These are phyloP conservation scores for Balanococcus diminutus DNA, from an alignment of 2,888 invertebrate genomes.

Conservation along the genomic window DNA sequence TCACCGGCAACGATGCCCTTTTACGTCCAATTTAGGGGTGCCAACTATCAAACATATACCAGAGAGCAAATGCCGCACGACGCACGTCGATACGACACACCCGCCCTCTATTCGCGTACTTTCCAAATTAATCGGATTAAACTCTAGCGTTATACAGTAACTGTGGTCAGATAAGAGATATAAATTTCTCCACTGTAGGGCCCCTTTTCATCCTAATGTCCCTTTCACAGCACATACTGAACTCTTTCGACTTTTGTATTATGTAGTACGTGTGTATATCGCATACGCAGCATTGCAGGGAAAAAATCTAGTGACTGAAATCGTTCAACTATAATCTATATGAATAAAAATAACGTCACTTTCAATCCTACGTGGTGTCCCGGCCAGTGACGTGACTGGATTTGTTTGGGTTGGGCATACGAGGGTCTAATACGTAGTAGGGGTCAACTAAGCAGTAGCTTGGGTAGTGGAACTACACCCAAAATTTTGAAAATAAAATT, in stretches of 20 bases:
- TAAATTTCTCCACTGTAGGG: neutral
- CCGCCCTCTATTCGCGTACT: neutral
- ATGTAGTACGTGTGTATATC: too few relatives aligned
- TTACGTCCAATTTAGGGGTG: slow-evolving; percentile 11
- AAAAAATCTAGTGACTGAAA: too few relatives aligned
- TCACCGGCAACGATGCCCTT: slow-evolving; percentile 5
- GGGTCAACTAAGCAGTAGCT: too few relatives aligned
- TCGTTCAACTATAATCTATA: too few relatives aligned
- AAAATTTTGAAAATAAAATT: too few relatives aligned
- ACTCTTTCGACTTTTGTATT: neutral
- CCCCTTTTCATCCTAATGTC: neutral
- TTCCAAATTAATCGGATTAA: slow-evolving; percentile 1
- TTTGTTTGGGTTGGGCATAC: too few relatives aligned
- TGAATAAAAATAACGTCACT: too few relatives aligned
- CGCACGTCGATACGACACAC: neutral
- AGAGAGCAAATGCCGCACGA: neutral
- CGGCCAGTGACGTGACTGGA: too few relatives aligned
- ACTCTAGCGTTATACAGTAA: neutral
- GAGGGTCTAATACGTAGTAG: too few relatives aligned
- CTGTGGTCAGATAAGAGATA: slow-evolving; percentile 11
- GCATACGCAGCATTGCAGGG: too few relatives aligned
- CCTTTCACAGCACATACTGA: neutral
- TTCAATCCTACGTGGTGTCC: too few relatives aligned
- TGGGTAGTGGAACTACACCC: too few relatives aligned
- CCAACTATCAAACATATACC: neutral